These are phyloP conservation scores for Phallusia fumigata DNA, from an alignment of 23 tunicate species.

Conservation along the genomic window DNA sequence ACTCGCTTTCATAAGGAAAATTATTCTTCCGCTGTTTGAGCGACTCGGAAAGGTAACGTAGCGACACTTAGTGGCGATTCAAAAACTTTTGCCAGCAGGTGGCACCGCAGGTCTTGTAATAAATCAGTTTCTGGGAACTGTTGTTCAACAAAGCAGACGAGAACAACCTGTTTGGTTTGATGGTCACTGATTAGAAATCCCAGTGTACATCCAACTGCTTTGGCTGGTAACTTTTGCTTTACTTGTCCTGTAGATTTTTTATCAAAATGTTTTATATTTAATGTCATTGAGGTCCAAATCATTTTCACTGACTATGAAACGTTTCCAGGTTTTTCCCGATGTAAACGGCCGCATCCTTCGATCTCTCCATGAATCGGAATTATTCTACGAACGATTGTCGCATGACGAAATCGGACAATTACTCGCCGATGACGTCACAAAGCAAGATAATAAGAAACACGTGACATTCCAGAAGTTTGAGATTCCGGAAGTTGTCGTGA, in stretches of 20 bases:
- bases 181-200: background rate
- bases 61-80: background rate
- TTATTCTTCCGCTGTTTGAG: slow-evolving; percentile 31
- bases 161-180: too few relatives aligned
- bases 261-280: too few relatives aligned
- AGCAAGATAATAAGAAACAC: background rate
- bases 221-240: background rate
- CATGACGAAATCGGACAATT: slow-evolving; percentile 10
- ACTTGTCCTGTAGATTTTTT: too few relatives aligned
- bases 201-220: background rate
- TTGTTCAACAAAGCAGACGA: background rate
- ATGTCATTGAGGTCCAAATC: background rate
- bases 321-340: slow-evolving; percentile 28
- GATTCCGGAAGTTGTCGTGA: background rate
- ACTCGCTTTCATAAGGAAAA: slow-evolving; percentile 28
- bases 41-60: slow-evolving; percentile 20
- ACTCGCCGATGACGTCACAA: background rate
- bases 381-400: slow-evolving; percentile 21
- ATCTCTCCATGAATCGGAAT: slow-evolving; percentile 35
- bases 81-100: too few relatives aligned
- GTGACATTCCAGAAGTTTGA: background rate
- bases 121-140: background rate
- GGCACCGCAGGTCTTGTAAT: too few relatives aligned
- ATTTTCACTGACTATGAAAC: background rate
- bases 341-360: slow-evolving; percentile 24